These are phyloP conservation scores for Trachythela sp. DNA, from an alignment of 64 coral and sea anemone genomes.

Conservation along the genomic window DNA sequence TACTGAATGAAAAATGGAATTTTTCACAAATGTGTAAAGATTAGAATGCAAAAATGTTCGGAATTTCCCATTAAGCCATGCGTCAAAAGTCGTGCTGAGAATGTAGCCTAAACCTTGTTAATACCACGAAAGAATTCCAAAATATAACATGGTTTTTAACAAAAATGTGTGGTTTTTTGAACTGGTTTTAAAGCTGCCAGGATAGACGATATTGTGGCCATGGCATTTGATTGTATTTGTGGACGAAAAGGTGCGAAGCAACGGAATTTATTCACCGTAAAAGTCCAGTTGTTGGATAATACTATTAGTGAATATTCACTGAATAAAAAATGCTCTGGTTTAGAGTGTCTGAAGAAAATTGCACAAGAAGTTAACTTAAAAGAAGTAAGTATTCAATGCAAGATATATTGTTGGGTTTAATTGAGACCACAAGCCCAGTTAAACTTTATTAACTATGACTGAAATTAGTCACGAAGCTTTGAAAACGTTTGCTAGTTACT, in stretches of 20 bases:
- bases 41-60: neutral
- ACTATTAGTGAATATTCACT: neutral
- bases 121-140: neutral
- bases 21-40: neutral
- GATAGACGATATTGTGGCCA: neutral
- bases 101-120: neutral
- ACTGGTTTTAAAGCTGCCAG: neutral
- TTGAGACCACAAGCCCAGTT: no score
- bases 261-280: neutral
- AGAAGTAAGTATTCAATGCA: neutral
- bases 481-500: neutral
- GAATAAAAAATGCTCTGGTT: neutral
- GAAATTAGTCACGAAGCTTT: neutral
- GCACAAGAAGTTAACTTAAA: neutral
- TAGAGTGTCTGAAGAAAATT: neutral
- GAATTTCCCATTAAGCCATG: conserved; percentile 9
- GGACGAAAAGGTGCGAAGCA: neutral
- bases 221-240: neutral
- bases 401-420: no score
- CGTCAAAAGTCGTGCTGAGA: conserved; percentile 1
- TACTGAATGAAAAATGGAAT: no score
- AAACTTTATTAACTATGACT: no score
- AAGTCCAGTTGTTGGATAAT: conserved; percentile 1
- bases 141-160: neutral
- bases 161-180: neutral